phyloP scores from a whole-genome alignment of 2,888 invertebrate species.

The Ectemnius continuus region DNA sequence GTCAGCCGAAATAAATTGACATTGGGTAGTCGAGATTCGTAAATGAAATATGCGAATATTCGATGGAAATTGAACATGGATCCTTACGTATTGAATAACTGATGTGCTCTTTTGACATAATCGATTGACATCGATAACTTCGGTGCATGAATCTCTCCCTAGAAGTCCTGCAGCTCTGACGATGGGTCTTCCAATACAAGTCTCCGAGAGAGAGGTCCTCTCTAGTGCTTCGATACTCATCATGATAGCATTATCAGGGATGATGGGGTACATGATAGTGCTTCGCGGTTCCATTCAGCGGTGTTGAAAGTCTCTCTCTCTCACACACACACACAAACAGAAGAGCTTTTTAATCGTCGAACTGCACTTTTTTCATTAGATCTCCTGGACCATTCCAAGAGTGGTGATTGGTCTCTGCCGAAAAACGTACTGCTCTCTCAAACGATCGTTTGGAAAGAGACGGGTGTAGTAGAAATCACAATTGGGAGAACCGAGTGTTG shows the following conservation, averaged over 20 bases:
- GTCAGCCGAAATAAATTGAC: too few relatives aligned
- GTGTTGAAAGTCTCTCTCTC: neutral
- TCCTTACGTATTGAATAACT: constrained; percentile 64
- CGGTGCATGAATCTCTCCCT: constrained; percentile 59
- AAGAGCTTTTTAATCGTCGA: neutral
- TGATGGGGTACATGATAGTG: constrained; percentile 56
- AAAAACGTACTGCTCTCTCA: too few relatives aligned
- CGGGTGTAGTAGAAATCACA: too few relatives aligned
- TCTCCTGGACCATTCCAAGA: constrained; percentile 14
- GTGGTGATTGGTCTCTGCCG: too few relatives aligned
- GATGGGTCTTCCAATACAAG: constrained; percentile 27
- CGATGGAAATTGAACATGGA: too few relatives aligned
- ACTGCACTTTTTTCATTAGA: neutral
- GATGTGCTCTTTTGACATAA: constrained; percentile 56
- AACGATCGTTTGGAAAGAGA: too few relatives aligned
- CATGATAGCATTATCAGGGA: constrained; percentile 51
- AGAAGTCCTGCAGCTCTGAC: constrained; percentile 66
- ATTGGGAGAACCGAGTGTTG: too few relatives aligned
- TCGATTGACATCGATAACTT: constrained; percentile 64
- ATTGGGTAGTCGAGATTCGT: too few relatives aligned
- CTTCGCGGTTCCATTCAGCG: constrained; percentile 41
- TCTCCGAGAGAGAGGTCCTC: constrained; percentile 39
- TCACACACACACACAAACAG: too few relatives aligned
- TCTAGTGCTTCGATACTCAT: constrained; percentile 57
- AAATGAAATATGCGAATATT: too few relatives aligned